Conservation (phyloP, 1,140 invertebrate species). For the Eubasilissa regina region DNA sequence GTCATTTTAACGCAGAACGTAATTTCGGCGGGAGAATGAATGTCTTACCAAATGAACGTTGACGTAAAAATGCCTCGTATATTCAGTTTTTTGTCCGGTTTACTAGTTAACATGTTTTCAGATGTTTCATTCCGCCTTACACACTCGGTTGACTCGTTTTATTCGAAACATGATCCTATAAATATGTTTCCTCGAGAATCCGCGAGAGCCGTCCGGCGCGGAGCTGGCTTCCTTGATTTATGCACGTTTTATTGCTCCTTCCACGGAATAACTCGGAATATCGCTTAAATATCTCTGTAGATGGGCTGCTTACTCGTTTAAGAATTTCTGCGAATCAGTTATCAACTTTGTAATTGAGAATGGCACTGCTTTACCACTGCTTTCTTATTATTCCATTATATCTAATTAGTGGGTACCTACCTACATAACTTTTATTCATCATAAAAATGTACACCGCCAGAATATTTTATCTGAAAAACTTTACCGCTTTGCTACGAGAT, state of each 20-base stretch:
- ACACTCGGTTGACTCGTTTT: constrained; percentile 44
- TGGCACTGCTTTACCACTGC: too few relatives aligned
- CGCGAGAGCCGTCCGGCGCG: constrained; percentile 12
- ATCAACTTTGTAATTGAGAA: too few relatives aligned
- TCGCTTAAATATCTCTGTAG: not conserved
- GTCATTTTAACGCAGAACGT: constrained; percentile 58
- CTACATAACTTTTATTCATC: too few relatives aligned
- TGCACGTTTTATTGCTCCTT: constrained; percentile 39
- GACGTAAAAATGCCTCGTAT: constrained; percentile 60
- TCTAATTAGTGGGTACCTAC: too few relatives aligned
- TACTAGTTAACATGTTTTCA: constrained; percentile 60
- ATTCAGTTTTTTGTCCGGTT: constrained; percentile 52
- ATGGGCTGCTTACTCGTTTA: too few relatives aligned
- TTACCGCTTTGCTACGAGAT: too few relatives aligned
- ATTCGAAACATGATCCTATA: constrained; percentile 57
- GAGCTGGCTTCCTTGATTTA: constrained; percentile 34
- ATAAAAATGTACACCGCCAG: too few relatives aligned
- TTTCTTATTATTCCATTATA: too few relatives aligned
- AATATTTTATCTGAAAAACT: too few relatives aligned
- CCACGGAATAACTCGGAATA: constrained; percentile 3
- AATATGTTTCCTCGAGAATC: constrained; percentile 45
- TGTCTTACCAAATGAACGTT: constrained; percentile 60
- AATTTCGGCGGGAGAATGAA: constrained; percentile 57
- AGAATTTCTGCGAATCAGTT: too few relatives aligned
- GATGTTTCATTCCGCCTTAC: constrained; percentile 52